These are phyloP conservation scores for Calliopum simillimum DNA, from an alignment of 2,888 invertebrate genomes.

Conservation along the genomic window DNA sequence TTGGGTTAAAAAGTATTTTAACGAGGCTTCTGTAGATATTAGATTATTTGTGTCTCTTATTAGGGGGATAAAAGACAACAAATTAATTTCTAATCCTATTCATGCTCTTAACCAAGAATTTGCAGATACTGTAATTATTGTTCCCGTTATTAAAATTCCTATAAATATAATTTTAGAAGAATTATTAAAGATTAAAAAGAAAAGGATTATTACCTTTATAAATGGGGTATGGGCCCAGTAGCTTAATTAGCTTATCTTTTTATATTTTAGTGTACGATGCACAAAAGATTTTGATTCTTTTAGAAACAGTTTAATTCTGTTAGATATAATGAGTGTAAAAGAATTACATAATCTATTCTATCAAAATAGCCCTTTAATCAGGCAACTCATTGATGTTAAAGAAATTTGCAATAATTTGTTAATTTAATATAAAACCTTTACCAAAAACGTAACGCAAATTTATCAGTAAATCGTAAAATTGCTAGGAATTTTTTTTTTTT, in stretches of 20 bases:
- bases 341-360: slow-evolving; percentile 71
- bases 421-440: no score
- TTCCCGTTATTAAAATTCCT: slow-evolving; percentile 67
- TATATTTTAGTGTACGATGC: slow-evolving; percentile 75
- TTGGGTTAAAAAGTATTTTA: slow-evolving; percentile 74
- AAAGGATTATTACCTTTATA: slow-evolving; percentile 68
- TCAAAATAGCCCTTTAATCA: slow-evolving; percentile 73
- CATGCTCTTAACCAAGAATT: slow-evolving; percentile 69
- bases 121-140: slow-evolving; percentile 69
- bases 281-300: slow-evolving; percentile 74
- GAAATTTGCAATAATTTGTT: no score
- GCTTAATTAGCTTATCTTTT: slow-evolving; percentile 71
- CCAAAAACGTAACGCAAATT: no score
- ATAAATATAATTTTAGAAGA: slow-evolving; percentile 70
- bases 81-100: slow-evolving; percentile 75
- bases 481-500: slow-evolving; percentile 40
- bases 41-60: slow-evolving; percentile 70
- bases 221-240: slow-evolving; percentile 69
- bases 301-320: slow-evolving; percentile 74
- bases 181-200: slow-evolving; percentile 70
- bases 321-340: slow-evolving; percentile 64
- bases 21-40: slow-evolving; percentile 69
- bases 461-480: no score
- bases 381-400: slow-evolving; percentile 50
- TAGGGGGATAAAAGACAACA: slow-evolving; percentile 73